phyloP scores from a whole-genome alignment of 1,140 invertebrate genomes.

The Lerema accius region DNA sequence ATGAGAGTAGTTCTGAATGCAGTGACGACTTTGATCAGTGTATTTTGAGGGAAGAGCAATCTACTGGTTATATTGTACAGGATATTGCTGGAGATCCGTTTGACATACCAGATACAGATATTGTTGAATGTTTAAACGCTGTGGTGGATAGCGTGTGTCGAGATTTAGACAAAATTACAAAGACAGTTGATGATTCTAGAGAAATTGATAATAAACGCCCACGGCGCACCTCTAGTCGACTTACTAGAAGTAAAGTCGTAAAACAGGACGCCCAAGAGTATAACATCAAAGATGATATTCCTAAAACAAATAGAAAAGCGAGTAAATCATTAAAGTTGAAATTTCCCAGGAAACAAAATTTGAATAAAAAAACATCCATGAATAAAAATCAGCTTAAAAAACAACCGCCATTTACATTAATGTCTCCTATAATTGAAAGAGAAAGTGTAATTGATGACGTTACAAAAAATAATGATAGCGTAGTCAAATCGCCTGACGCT shows the following conservation, averaged over 20 bases:
- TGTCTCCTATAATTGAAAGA: constrained; percentile 47
- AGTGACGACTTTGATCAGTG: constrained; percentile 44
- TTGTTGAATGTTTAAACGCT: constrained; percentile 58
- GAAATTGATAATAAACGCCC: neutral
- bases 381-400: constrained; percentile 40
- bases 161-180: constrained; percentile 52
- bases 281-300: neutral
- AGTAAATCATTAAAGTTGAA: constrained; percentile 40
- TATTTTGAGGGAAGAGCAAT: neutral
- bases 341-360: constrained; percentile 29
- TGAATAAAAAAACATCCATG: constrained; percentile 31
- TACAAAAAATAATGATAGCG: constrained; percentile 19
- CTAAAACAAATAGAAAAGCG: constrained; percentile 5
- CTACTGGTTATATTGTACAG: constrained; percentile 2
- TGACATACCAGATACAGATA: constrained; percentile 43
- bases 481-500: constrained; percentile 5
- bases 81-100: neutral
- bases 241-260: constrained; percentile 1
- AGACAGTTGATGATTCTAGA: constrained; percentile 37
- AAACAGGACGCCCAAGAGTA: neutral
- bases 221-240: neutral
- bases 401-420: constrained; percentile 35
- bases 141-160: constrained; percentile 63
- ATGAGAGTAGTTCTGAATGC: constrained; percentile 55
- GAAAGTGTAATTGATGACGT: constrained; percentile 32